Conservation (phyloP, 2,797 vertebrate genomes). For the Falco rusticolus region DNA sequence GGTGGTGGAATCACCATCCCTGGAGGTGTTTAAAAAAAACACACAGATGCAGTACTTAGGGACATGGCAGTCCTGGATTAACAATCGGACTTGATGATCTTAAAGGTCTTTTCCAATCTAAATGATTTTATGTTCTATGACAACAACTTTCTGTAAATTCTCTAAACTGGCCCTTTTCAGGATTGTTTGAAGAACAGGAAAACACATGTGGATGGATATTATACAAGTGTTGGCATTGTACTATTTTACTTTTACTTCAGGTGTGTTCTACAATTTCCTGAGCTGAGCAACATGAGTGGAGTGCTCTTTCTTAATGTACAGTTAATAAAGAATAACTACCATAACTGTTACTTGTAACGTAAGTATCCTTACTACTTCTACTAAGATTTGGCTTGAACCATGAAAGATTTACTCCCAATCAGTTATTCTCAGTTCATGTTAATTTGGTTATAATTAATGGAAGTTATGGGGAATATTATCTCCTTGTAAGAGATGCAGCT, state of each 20-base stretch:
- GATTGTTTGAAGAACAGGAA: background rate
- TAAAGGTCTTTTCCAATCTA: no score
- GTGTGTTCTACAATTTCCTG: background rate
- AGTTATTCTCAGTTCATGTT: background rate
- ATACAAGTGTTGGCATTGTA: background rate
- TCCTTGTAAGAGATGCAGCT: background rate
- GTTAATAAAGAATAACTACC: background rate
- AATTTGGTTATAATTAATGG: constrained; percentile 5
- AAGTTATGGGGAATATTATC: constrained; percentile 2
- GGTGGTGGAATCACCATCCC: no score
- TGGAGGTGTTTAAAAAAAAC: no score
- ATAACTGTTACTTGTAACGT: background rate
- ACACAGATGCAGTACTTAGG: no score
- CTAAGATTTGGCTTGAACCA: background rate
- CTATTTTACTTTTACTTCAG: background rate
- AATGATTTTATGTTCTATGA: no score
- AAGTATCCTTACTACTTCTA: background rate
- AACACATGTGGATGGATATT: background rate
- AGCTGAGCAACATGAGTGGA: background rate
- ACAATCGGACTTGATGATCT: no score
- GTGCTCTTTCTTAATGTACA: background rate
- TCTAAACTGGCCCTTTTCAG: background rate
- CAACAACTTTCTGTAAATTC: background rate
- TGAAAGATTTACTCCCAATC: background rate
- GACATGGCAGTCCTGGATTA: no score